Evolutionary conservation across 2,797 vertebrate species (phyloP).

Genomic region (Clarias platycephalus): DNA sequence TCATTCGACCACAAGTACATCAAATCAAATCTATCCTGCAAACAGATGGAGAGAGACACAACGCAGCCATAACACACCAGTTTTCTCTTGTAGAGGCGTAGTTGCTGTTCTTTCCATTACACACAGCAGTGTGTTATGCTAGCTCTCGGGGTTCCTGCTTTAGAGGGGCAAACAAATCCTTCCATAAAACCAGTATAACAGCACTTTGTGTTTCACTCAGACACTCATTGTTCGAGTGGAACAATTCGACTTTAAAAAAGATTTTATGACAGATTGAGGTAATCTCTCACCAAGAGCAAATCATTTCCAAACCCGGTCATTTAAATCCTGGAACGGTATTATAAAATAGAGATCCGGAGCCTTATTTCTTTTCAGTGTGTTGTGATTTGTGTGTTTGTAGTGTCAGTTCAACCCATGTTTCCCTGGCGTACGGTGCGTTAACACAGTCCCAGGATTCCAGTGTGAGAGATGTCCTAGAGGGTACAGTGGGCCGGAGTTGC

Average conservation of each 20-base stretch:
- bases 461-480: slow-evolving; percentile 89
- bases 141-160: slow-evolving; percentile 21
- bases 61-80: not conserved
- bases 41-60: slow-evolving; percentile 1
- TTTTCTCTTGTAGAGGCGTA: slow-evolving; percentile 9
- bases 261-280: slow-evolving; percentile 21
- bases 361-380: not conserved
- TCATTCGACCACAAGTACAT: not conserved
- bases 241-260: not conserved
- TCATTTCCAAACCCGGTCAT: slow-evolving; percentile 1
- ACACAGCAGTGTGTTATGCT: slow-evolving; percentile 27
- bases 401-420: slow-evolving; percentile 90
- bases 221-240: slow-evolving; percentile 21
- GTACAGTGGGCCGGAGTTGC: slow-evolving; percentile 80
- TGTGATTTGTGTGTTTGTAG: slow-evolving; percentile 64
- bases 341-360: not conserved
- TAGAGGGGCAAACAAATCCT: slow-evolving; percentile 26
- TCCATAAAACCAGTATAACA: slow-evolving; percentile 18
- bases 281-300: slow-evolving; percentile 10
- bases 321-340: not conserved
- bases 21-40: not conserved
- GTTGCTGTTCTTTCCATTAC: slow-evolving; percentile 47
- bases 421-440: slow-evolving; percentile 86
- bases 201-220: slow-evolving; percentile 18
- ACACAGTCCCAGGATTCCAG: slow-evolving; percentile 86